A percentile compares a stretch with the other conserved stretches of the same genome.
These are phyloP conservation scores for Neogobius melanostomus DNA, from an alignment of 2,113 vertebrate species.

Conservation along the genomic window DNA sequence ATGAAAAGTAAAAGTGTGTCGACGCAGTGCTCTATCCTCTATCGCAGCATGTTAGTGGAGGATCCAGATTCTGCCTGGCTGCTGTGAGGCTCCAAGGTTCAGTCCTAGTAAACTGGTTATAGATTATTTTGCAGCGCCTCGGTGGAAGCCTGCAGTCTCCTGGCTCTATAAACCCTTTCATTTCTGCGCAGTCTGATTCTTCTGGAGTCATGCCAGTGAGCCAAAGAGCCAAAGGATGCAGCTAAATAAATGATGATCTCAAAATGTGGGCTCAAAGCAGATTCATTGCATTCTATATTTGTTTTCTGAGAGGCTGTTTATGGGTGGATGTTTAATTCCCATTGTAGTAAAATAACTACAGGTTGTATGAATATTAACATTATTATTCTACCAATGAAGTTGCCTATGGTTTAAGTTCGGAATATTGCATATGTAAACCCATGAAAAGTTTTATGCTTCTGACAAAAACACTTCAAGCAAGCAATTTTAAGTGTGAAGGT, in stretches of 20 bases:
- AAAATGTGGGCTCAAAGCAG: not conserved
- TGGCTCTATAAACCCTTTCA: constrained; percentile 9
- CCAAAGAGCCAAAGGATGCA: constrained; percentile 21
- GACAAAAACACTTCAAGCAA: too few relatives aligned
- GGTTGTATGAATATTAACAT: too few relatives aligned
- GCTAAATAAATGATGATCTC: constrained; percentile 23
- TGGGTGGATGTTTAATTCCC: not conserved
- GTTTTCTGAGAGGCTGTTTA: not conserved
- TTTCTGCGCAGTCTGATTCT: constrained; percentile 17
- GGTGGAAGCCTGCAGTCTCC: constrained; percentile 22
- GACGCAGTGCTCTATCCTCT: constrained; percentile 31
- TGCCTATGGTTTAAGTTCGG: too few relatives aligned
- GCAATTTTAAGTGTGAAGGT: too few relatives aligned
- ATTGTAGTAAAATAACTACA: not conserved
- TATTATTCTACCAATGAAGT: too few relatives aligned
- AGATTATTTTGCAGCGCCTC: constrained; percentile 27
- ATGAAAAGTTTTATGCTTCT: too few relatives aligned
- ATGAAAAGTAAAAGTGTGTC: constrained; percentile 50
- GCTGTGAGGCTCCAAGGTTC: constrained; percentile 27
- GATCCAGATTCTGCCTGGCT: constrained; percentile 18
- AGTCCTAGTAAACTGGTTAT: constrained; percentile 45
- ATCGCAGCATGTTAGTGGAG: constrained; percentile 29
- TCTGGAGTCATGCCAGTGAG: constrained; percentile 15
- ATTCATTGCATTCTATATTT: too few relatives aligned
- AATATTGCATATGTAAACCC: too few relatives aligned